Evolutionary conservation across 1,140 invertebrate genomes (phyloP).

Genomic region (Drosophila saltans): DNA sequence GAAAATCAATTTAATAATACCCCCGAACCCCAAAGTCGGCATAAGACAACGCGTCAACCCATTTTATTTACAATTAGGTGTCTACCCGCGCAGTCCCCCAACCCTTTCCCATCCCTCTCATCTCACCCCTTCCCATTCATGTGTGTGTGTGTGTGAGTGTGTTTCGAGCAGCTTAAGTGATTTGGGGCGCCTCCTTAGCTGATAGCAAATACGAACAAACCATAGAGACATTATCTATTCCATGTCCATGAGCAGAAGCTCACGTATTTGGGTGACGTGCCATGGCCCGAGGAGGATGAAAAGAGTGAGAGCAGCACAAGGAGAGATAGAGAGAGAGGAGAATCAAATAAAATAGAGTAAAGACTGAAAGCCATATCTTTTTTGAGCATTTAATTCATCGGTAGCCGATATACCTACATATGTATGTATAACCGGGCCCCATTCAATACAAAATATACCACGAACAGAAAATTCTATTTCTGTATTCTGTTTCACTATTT

Average conservation of each 20-base stretch:
- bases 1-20: slow-evolving; percentile 79
- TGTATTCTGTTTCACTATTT: slow-evolving; percentile 40
- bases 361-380: slow-evolving; percentile 51
- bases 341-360: too few species aligned
- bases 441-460: neutral
- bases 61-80: slow-evolving; percentile 79
- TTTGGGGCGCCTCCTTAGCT: slow-evolving; percentile 81
- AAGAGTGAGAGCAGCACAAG: slow-evolving; percentile 17
- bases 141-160: slow-evolving; percentile 27
- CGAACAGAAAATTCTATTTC: slow-evolving; percentile 53
- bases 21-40: slow-evolving; percentile 19
- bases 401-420: neutral
- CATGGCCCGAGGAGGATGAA: slow-evolving; percentile 8
- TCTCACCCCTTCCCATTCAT: neutral
- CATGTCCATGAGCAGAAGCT: slow-evolving; percentile 16
- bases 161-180: slow-evolving; percentile 74
- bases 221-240: slow-evolving; percentile 64
- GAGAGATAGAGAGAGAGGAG: too few species aligned
- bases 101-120: neutral
- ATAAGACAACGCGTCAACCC: slow-evolving; percentile 60
- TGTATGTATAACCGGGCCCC: too few species aligned
- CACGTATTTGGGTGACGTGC: slow-evolving; percentile 13
- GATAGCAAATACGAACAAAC: slow-evolving; percentile 49
- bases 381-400: slow-evolving; percentile 57
- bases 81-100: slow-evolving; percentile 16